Base-by-base conservation (phyloP, 2,888 invertebrate species). In the Epinotia brunnichana region DNA sequence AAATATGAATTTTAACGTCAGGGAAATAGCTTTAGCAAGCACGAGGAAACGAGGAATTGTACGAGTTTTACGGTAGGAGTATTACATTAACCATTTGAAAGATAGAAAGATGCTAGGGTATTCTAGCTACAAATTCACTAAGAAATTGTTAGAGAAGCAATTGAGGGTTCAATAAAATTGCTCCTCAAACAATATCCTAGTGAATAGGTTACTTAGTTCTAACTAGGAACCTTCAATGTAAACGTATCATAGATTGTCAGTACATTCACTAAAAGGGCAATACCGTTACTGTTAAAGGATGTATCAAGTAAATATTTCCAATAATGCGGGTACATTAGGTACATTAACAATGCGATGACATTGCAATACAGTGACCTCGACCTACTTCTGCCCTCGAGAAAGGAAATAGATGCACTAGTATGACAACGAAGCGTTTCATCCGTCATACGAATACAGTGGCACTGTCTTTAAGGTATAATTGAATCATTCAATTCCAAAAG, bases 301-400 rank as follows among this genome's bases (percentile, higher is more conserved):
- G 39, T 21, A 51, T 53, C 19, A 17, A 51, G 19, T n/a, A 53
- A 48, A 24, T n/a, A 62, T 29, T 53, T 35, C 29, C 35, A 53
- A 63, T 63, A 35, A n/a, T n/a, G n/a, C n/a, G n/a, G n/a, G n/a
- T n/a, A n/a, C n/a, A n/a, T n/a, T 35, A 35, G 63, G 35, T 53
- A 39, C 51, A 64, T 64, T 35, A 9, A 35, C 53, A 41, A 69
- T 69, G 68, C 48, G 53, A 24, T 41, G 69, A 54, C 39, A 61
- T 61, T 69, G 60, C 60, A 39, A 39, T 41, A n/a, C 54, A 54
- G 19, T 29, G 54, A 17, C 41, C 61, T 60, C 61, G 69, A 61
- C 69, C 61, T 29, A 69, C 24, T 69, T 61, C 41, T 53, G 19
- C 13, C 19, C 11, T 53, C 60, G 15, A 60, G 53, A 60, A 69